phyloP scores from a whole-genome alignment of 2,797 vertebrate genomes.

The Champsocephalus gunnari region DNA sequence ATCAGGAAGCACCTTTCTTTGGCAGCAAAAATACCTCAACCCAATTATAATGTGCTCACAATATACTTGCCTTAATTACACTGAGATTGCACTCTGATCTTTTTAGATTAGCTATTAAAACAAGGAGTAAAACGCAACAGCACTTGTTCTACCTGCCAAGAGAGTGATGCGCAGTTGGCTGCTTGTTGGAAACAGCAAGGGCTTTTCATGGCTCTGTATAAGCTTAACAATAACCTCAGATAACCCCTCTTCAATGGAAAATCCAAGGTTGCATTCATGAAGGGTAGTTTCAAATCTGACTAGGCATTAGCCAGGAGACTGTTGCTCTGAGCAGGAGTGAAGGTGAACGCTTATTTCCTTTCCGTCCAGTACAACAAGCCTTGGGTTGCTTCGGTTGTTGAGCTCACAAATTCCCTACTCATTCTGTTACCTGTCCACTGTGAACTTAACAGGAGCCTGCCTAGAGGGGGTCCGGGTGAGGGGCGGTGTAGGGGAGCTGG shows the following conservation, averaged over 20 bases:
- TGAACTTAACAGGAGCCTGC: slow-evolving; percentile 60
- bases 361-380: slow-evolving; percentile 55
- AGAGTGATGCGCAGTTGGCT: neutral
- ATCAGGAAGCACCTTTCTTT: slow-evolving; percentile 32
- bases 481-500: slow-evolving; percentile 41
- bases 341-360: slow-evolving; percentile 68
- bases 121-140: slow-evolving; percentile 28
- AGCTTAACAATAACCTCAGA: slow-evolving; percentile 33
- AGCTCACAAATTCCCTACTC: slow-evolving; percentile 64
- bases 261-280: slow-evolving; percentile 31
- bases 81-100: slow-evolving; percentile 45
- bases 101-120: slow-evolving; percentile 49
- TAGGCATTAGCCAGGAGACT: slow-evolving; percentile 40
- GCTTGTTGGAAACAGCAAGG: neutral
- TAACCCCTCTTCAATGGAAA: slow-evolving; percentile 27
- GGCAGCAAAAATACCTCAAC: slow-evolving; percentile 53
- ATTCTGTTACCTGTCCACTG: slow-evolving; percentile 60
- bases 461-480: slow-evolving; percentile 23
- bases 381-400: slow-evolving; percentile 42
- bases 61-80: slow-evolving; percentile 58
- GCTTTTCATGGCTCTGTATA: slow-evolving; percentile 14
- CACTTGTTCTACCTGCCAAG: slow-evolving; percentile 21
- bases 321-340: slow-evolving; percentile 44
- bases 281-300: slow-evolving; percentile 42
- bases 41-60: slow-evolving; percentile 51